A percentile compares a stretch with the other conserved stretches of the same genome.
Evolutionary conservation across 2,113 vertebrate species (phyloP).

Genomic region (Sminthopsis crassicaudata): DNA sequence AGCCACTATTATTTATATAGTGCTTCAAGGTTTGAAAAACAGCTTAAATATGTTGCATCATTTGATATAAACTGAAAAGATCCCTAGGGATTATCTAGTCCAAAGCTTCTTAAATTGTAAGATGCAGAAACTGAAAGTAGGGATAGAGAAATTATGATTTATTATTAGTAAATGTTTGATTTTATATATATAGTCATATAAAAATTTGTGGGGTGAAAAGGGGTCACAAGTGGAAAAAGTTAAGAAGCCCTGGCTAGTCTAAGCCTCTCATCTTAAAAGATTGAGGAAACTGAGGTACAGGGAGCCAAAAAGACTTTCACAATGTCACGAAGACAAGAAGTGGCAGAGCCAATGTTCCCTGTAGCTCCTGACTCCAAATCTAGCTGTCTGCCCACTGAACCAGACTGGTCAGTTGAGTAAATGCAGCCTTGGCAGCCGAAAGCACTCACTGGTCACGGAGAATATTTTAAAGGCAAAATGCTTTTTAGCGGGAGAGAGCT

Average conservation of each 20-base stretch:
- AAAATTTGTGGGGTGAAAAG: no score
- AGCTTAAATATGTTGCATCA: not conserved
- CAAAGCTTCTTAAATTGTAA: no score
- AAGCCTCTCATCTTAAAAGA: not conserved
- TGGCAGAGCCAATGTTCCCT: fast-evolving
- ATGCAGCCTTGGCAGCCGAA: constrained; percentile 75
- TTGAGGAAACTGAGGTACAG: not conserved
- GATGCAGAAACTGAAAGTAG: no score
- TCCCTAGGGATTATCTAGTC: not conserved
- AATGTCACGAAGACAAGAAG: not conserved
- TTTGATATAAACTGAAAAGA: not conserved
- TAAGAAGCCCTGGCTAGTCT: not conserved
- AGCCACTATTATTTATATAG: not conserved
- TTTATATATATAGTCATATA: no score
- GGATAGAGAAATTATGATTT: no score
- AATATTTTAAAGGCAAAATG: constrained; percentile 79
- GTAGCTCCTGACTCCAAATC: not conserved
- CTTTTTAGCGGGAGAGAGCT: constrained; percentile 70
- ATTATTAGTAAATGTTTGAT: no score
- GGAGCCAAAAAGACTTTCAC: not conserved
- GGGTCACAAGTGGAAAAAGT: no score
- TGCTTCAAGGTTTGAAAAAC: not conserved
- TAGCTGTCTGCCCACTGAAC: not conserved
- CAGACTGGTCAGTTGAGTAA: constrained; percentile 72
- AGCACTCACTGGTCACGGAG: constrained; percentile 66